Percentiles rank a stretch among this genome's conserved stretches.
These are phyloP conservation scores for Phasia obesa DNA, from an alignment of 2,888 invertebrate species.

Conservation along the genomic window DNA sequence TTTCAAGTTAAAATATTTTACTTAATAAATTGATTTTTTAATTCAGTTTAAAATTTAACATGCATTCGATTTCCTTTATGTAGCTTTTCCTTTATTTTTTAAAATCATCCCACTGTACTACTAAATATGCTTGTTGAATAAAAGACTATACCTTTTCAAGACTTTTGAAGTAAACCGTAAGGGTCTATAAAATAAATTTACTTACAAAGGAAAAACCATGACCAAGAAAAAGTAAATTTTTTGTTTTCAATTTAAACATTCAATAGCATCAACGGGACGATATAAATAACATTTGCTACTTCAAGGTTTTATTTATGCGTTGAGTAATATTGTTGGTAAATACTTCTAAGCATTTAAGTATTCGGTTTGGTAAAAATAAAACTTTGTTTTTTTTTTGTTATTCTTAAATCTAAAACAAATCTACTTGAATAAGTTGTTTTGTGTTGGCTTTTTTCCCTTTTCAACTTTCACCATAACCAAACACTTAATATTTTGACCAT, in stretches of 20 bases:
- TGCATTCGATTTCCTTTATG: too few relatives aligned
- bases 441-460: not conserved
- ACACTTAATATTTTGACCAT: constrained; percentile 49
- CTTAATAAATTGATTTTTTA: too few relatives aligned
- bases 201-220: not conserved
- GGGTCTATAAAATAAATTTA: constrained; percentile 12
- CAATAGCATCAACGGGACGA: constrained; percentile 25
- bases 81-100: too few relatives aligned
- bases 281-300: constrained; percentile 42
- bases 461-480: not conserved
- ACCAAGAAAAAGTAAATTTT: constrained; percentile 27
- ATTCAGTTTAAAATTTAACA: too few relatives aligned
- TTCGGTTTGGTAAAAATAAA: constrained; percentile 51
- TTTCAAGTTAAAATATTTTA: too few relatives aligned
- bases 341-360: constrained; percentile 26
- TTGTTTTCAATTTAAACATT: constrained; percentile 6
- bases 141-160: not conserved
- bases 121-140: not conserved
- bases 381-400: constrained; percentile 51
- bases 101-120: not conserved
- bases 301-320: constrained; percentile 1
- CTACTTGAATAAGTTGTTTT: not conserved
- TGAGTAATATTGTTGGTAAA: not conserved
- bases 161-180: not conserved
- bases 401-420: constrained; percentile 59